phyloP scores from a whole-genome alignment of 2,888 invertebrate species.

The Masnerella sp. region DNA sequence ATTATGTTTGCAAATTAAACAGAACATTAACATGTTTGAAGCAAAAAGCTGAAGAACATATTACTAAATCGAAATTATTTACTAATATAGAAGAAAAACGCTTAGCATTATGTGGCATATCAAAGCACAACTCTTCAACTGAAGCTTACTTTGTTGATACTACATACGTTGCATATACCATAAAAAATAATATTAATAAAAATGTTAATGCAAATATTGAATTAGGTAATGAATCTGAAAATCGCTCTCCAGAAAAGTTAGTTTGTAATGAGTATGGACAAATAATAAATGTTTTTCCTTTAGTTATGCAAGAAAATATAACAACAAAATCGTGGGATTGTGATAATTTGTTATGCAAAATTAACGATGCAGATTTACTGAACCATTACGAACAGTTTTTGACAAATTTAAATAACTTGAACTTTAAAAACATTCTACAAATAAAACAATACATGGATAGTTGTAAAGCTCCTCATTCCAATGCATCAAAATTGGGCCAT shows the following conservation, averaged over 20 bases:
- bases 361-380: conserved; percentile 4
- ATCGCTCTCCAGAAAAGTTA: too few relatives aligned
- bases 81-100: background rate
- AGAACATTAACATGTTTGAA: background rate
- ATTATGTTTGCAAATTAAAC: background rate
- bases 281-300: conserved; percentile 14
- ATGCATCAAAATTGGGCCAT: background rate
- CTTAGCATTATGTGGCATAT: background rate
- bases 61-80: background rate
- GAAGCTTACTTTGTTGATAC: background rate
- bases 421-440: background rate
- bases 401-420: background rate
- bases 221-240: too few relatives aligned
- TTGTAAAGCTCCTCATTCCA: background rate
- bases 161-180: too few relatives aligned
- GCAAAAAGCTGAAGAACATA: background rate
- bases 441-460: background rate
- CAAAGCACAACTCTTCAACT: background rate
- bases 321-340: conserved; percentile 27
- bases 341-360: conserved; percentile 12
- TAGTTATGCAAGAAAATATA: conserved; percentile 48
- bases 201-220: too few relatives aligned
- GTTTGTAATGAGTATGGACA: background rate
- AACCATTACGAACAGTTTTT: background rate
- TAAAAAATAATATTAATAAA: background rate